A percentile compares a stretch with the other conserved stretches of the same genome.
Evolutionary conservation across 2,113 vertebrate species (phyloP).

Genomic region (Megaceryle maxima): DNA sequence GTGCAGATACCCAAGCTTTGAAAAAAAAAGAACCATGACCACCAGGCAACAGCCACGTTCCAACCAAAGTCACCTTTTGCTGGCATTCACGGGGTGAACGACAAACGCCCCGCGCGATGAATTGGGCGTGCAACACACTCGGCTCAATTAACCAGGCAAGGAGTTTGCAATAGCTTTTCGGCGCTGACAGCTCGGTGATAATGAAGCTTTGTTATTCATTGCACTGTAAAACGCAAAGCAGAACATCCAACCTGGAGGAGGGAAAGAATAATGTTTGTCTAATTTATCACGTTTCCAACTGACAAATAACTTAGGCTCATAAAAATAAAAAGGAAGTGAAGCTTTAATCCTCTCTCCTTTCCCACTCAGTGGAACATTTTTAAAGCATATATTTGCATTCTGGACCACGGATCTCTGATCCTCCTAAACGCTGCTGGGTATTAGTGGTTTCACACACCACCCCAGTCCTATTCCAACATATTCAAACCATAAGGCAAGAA

Average conservation of each 20-base stretch:
- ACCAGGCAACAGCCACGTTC: background rate
- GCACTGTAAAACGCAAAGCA: conserved; percentile 43
- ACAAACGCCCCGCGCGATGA: background rate
- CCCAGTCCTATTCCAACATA: background rate
- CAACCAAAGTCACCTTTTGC: background rate
- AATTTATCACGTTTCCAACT: conserved; percentile 61
- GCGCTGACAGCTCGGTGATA: conserved; percentile 54
- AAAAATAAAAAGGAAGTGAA: conserved; percentile 51
- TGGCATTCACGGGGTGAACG: background rate
- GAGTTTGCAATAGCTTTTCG: conserved; percentile 19
- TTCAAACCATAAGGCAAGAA: conserved; percentile 18
- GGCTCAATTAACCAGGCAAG: background rate
- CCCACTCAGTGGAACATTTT: conserved; percentile 31
- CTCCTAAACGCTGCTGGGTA: background rate
- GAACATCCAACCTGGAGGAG: conserved; percentile 54
- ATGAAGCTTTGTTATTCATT: conserved; percentile 48
- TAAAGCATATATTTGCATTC: conserved; percentile 38
- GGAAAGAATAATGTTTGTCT: conserved; percentile 58
- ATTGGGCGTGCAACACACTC: background rate
- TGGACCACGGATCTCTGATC: conserved; percentile 32
- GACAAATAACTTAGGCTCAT: conserved; percentile 53
- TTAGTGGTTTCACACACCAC: conserved; percentile 39
- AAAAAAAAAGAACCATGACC: background rate
- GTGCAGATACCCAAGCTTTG: background rate
- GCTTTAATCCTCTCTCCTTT: conserved; percentile 46